These are phyloP conservation scores for Podarcis cretensis DNA, from an alignment of 2,113 vertebrate genomes.

Conservation along the genomic window DNA sequence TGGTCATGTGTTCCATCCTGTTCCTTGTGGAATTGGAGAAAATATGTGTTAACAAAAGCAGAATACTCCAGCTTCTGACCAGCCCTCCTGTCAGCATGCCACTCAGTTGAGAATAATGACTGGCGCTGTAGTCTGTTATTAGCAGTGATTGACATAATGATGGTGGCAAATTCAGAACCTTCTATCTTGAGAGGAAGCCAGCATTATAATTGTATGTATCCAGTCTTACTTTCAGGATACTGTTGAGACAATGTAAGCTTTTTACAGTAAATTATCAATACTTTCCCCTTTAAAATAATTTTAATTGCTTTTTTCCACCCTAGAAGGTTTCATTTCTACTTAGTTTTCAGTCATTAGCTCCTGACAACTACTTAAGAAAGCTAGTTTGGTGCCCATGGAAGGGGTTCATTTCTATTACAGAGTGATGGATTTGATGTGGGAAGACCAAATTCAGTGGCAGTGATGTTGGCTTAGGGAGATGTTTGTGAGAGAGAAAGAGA, in stretches of 20 bases:
- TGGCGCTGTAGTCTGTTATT: not conserved
- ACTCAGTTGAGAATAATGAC: not conserved
- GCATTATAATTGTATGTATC: not conserved
- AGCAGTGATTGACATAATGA: not conserved
- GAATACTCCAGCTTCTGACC: not conserved
- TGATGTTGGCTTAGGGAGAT: not conserved
- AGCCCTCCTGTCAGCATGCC: not conserved
- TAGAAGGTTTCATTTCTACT: not conserved
- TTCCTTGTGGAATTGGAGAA: constrained; percentile 22
- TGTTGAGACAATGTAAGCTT: no score
- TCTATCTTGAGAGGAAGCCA: not conserved
- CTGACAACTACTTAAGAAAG: not conserved
- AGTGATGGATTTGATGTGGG: not conserved
- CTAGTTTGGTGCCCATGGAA: not conserved
- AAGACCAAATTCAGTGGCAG: not conserved
- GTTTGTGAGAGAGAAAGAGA: not conserved
- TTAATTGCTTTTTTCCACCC: not conserved
- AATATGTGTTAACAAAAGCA: constrained; percentile 21
- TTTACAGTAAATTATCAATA: not conserved
- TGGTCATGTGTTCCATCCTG: not conserved
- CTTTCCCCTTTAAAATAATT: not conserved
- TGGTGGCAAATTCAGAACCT: not conserved
- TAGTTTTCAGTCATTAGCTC: not conserved
- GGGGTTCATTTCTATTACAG: not conserved
- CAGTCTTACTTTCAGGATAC: not conserved